phyloP scores from a whole-genome alignment of 2,888 invertebrate genomes.

The Keiferia lycopersicella region DNA sequence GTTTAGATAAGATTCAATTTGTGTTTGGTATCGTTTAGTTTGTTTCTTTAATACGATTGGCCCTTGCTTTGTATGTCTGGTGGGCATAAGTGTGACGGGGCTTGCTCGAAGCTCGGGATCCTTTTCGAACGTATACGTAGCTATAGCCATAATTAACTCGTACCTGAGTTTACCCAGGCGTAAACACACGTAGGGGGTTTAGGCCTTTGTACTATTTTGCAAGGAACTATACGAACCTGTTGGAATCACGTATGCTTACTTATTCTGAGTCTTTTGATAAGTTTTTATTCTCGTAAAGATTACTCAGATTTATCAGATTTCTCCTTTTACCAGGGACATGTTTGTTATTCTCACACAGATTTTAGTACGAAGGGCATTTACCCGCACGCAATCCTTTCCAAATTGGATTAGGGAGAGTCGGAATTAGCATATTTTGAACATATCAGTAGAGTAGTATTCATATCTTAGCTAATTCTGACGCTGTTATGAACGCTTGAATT shows the following conservation, averaged over 20 bases:
- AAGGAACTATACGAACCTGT: background rate
- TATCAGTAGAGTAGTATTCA: background rate
- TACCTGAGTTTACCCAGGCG: conserved; percentile 68
- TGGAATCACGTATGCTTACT: background rate
- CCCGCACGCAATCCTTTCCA: background rate
- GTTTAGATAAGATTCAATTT: conserved; percentile 59
- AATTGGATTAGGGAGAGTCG: conserved; percentile 5
- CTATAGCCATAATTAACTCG: conserved; percentile 73
- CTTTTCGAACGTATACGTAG: conserved; percentile 60
- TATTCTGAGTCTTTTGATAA: background rate
- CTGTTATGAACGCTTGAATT: background rate
- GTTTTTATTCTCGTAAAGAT: background rate
- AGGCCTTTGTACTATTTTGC: background rate
- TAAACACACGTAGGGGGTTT: conserved; percentile 54
- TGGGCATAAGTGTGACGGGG: conserved; percentile 76
- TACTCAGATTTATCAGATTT: background rate
- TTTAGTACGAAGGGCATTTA: background rate
- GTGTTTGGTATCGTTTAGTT: conserved; percentile 44
- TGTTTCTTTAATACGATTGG: conserved; percentile 56
- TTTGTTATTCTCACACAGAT: conserved; percentile 3
- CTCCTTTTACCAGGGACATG: background rate
- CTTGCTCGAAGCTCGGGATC: conserved; percentile 54
- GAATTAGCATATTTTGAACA: background rate
- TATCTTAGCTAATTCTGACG: background rate
- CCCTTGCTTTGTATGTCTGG: conserved; percentile 74